These are phyloP conservation scores for Pelodiscus sinensis DNA, from an alignment of 2,113 vertebrate genomes.

Conservation along the genomic window DNA sequence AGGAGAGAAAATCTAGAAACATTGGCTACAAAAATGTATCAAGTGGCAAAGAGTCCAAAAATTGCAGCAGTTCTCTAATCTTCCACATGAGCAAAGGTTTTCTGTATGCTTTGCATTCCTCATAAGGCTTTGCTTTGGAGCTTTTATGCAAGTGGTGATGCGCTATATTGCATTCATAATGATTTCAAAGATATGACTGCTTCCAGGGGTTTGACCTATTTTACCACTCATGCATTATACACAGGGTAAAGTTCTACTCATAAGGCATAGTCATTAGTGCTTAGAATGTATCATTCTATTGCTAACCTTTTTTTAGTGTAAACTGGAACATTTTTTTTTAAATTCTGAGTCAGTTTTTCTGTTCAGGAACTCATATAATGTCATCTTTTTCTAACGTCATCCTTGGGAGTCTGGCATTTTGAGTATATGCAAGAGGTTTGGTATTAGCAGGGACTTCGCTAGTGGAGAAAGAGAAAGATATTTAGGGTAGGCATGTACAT, in stretches of 20 bases:
- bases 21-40: slow-evolving; percentile 31
- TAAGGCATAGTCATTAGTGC: slow-evolving; percentile 64
- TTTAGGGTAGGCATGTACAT: background rate
- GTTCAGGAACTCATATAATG: slow-evolving; percentile 43
- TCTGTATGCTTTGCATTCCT: slow-evolving; percentile 70
- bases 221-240: slow-evolving; percentile 71
- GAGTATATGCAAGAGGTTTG: background rate
- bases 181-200: slow-evolving; percentile 72
- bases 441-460: background rate
- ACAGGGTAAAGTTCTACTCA: slow-evolving; percentile 58
- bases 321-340: slow-evolving; percentile 60
- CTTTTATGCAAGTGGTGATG: slow-evolving; percentile 70
- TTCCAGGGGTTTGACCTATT: slow-evolving; percentile 74
- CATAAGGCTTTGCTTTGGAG: slow-evolving; percentile 64
- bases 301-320: slow-evolving; percentile 51
- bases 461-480: background rate
- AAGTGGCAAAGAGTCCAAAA: slow-evolving; percentile 52
- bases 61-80: slow-evolving; percentile 31
- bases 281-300: slow-evolving; percentile 48
- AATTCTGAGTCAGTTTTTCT: slow-evolving; percentile 45
- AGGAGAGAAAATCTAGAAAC: slow-evolving; percentile 35
- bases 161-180: slow-evolving; percentile 76
- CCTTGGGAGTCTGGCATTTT: background rate
- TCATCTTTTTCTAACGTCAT: background rate
- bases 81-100: slow-evolving; percentile 50